Percentiles rank a stretch among this genome's conserved stretches.
phyloP scores from a whole-genome alignment of 2,797 vertebrate genomes.

The Smutsia temminckii region DNA sequence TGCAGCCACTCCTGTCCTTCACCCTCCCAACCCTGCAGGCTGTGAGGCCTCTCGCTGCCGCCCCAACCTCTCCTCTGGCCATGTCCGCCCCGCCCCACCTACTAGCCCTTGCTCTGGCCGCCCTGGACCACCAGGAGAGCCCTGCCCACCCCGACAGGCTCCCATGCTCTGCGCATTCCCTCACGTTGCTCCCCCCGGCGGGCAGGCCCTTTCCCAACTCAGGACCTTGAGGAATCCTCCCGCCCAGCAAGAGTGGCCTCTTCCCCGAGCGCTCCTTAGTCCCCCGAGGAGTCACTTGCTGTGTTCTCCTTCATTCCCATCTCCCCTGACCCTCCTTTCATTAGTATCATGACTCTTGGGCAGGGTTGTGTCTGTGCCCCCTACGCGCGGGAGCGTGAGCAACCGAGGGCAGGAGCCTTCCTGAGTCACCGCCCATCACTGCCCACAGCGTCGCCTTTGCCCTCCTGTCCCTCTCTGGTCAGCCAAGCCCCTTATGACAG shows the following conservation, averaged over 20 bases:
- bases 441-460: background rate
- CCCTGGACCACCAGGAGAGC: background rate
- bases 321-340: background rate
- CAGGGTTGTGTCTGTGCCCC: no score
- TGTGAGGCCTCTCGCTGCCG: background rate
- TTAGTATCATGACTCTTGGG: no score
- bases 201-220: background rate
- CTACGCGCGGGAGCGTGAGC: no score
- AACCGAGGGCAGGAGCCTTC: no score
- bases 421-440: no score
- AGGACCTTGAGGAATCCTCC: fast-evolving
- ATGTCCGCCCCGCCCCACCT: background rate
- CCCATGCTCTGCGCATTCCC: background rate
- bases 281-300: background rate
- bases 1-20: no score
- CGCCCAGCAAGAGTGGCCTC: fast-evolving
- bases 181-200: fast-evolving
- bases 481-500: background rate
- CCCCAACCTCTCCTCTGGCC: background rate
- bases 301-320: background rate
- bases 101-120: no score
- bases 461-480: background rate
- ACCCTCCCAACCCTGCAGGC: fast-evolving
- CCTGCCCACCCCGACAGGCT: fast-evolving
- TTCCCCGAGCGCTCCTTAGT: background rate